These are phyloP conservation scores for Flexamia atlantica DNA, from an alignment of 2,888 invertebrate genomes.

Conservation along the genomic window DNA sequence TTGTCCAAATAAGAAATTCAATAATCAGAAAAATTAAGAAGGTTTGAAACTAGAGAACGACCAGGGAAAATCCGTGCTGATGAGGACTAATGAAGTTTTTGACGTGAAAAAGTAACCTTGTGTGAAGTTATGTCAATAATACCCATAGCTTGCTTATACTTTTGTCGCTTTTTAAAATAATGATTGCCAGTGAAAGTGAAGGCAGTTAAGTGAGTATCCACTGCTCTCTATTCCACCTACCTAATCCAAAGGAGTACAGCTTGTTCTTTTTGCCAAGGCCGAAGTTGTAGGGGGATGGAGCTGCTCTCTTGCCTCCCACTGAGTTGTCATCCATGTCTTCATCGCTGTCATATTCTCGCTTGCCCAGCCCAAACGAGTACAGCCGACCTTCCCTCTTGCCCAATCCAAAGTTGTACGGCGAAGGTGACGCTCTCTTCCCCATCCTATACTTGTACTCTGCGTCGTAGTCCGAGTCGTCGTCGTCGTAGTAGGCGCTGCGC, in stretches of 20 bases:
- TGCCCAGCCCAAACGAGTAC: slow-evolving; percentile 67
- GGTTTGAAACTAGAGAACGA: no score
- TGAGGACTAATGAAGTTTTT: no score
- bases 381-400: slow-evolving; percentile 67
- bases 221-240: no score
- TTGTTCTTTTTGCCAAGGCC: slow-evolving; percentile 77
- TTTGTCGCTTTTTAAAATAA: no score
- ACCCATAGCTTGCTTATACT: no score
- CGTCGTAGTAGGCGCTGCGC: slow-evolving; percentile 52
- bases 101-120: no score
- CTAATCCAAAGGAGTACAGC: slow-evolving; percentile 67
- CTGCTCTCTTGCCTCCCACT: slow-evolving; percentile 61
- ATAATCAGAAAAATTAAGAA: no score
- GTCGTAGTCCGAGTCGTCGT: slow-evolving; percentile 44
- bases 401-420: slow-evolving; percentile 72
- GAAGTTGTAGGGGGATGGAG: slow-evolving; percentile 76
- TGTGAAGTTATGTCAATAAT: no score
- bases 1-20: no score
- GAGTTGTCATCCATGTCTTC: slow-evolving; percentile 20
- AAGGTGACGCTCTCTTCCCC: slow-evolving; percentile 76
- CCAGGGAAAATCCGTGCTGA: no score
- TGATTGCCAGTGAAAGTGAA: no score
- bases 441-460: slow-evolving; percentile 77
- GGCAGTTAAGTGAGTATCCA: no score
- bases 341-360: slow-evolving; percentile 56